Evolutionary conservation across 2,797 vertebrate genomes (phyloP).

Genomic region (Acipenser transmontanus): DNA sequence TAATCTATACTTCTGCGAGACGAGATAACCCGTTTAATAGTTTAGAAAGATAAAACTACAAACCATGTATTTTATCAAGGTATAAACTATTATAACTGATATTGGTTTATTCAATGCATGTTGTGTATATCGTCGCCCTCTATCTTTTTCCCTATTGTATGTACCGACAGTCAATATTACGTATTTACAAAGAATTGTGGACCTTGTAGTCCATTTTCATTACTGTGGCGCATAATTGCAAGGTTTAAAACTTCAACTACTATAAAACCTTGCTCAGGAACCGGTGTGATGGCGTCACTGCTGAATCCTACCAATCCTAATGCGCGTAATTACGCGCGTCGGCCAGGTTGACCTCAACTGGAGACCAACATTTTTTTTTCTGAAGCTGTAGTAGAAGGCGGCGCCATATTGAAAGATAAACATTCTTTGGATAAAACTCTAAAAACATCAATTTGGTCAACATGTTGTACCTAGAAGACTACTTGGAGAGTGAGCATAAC

Average conservation of each 20-base stretch:
- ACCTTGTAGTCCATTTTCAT: neutral
- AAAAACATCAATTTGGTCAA: conserved; percentile 41
- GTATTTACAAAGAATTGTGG: neutral
- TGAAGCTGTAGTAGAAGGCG: conserved; percentile 63
- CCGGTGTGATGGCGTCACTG: neutral
- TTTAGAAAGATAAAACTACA: no score
- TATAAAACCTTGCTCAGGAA: neutral
- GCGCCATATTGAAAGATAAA: conserved; percentile 91
- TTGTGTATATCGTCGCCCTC: no score
- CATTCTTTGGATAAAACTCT: conserved; percentile 36
- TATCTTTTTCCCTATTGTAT: no score
- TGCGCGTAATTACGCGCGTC: conserved; percentile 36
- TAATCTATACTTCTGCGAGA: no score
- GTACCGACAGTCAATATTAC: no score
- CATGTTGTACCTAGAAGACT: conserved; percentile 96
- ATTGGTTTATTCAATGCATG: no score
- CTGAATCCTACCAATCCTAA: conserved; percentile 24
- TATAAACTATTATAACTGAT: no score
- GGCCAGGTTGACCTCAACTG: conserved; percentile 54
- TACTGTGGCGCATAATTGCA: neutral
- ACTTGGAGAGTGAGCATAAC: conserved; percentile 88
- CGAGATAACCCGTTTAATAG: no score
- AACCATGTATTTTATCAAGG: no score
- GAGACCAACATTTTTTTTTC: conserved; percentile 64
- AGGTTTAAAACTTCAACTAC: conserved; percentile 30